Evolutionary conservation across 2,888 invertebrate genomes (phyloP).

Genomic region (Nycteola revayana): DNA sequence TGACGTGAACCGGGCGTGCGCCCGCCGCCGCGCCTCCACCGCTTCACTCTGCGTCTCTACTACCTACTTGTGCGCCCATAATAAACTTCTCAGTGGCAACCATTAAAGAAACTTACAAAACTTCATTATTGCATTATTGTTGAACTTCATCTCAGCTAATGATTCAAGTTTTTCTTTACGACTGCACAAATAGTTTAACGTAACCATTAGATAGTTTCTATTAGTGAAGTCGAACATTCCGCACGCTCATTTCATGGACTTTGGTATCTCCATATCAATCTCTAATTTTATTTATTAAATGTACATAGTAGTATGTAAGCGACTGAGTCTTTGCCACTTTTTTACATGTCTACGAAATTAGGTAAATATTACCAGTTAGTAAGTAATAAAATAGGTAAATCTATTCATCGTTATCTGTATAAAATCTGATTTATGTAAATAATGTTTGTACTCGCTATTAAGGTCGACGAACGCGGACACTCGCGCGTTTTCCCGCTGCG

Average conservation of each 20-base stretch:
- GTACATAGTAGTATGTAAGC: slow-evolving; percentile 74
- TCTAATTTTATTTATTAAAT: slow-evolving; percentile 33
- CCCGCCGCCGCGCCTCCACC: no score
- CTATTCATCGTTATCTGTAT: slow-evolving; percentile 54
- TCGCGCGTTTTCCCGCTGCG: slow-evolving; percentile 2
- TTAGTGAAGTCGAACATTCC: slow-evolving; percentile 10
- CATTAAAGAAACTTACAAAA: slow-evolving; percentile 16
- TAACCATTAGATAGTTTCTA: background rate
- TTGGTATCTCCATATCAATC: slow-evolving; percentile 6
- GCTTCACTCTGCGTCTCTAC: no score
- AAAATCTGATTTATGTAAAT: slow-evolving; percentile 63
- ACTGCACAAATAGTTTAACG: no score
- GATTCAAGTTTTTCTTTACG: slow-evolving; percentile 15
- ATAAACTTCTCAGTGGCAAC: slow-evolving; percentile 3
- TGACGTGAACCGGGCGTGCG: no score
- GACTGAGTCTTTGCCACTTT: slow-evolving; percentile 80
- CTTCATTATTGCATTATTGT: slow-evolving; percentile 11
- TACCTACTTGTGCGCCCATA: slow-evolving; percentile 1
- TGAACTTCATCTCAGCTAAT: slow-evolving; percentile 19
- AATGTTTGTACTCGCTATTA: slow-evolving; percentile 62
- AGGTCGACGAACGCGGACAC: slow-evolving; percentile 35
- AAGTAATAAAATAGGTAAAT: slow-evolving; percentile 39
- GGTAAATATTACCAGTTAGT: slow-evolving; percentile 43
- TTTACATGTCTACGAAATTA: slow-evolving; percentile 74
- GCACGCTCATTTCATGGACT: slow-evolving; percentile 1